Evolutionary conservation across 2,113 vertebrate species (phyloP).

Genomic region (Gorsachius goisagi): DNA sequence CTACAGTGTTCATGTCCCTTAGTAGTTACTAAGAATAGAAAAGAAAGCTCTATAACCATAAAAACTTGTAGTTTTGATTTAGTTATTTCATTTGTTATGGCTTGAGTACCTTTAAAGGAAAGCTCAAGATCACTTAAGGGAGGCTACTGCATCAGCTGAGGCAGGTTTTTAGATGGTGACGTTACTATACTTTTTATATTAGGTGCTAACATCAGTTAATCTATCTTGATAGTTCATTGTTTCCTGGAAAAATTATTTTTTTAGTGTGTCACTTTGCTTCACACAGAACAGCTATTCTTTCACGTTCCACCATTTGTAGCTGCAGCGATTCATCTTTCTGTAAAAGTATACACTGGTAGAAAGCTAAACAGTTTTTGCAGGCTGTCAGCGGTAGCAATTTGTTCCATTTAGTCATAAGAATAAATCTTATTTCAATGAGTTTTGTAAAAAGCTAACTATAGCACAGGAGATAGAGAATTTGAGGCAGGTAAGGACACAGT

Average conservation of each 20-base stretch:
- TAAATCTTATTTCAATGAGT: background rate
- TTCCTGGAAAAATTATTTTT: background rate
- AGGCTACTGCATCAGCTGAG: background rate
- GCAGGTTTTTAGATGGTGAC: background rate
- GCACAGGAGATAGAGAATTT: background rate
- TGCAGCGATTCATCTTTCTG: background rate
- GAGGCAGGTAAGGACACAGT: background rate
- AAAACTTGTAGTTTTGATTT: background rate
- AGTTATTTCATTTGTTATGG: background rate
- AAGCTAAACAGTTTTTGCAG: background rate
- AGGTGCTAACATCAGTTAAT: background rate
- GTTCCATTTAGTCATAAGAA: background rate
- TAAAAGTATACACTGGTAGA: background rate
- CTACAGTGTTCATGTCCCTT: rapidly evolving
- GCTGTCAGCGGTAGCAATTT: background rate
- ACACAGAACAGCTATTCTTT: background rate
- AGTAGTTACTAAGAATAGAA: background rate
- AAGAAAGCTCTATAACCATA: background rate
- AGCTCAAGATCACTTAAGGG: background rate
- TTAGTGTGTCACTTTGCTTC: background rate
- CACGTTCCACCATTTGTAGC: background rate
- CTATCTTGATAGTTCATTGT: background rate
- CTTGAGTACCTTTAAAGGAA: background rate
- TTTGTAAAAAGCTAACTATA: background rate
- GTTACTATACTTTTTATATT: background rate